A percentile compares a stretch with the other conserved stretches of the same genome.
These are phyloP conservation scores for Cyclophora punctaria DNA, from an alignment of 2,888 invertebrate genomes.

Conservation along the genomic window DNA sequence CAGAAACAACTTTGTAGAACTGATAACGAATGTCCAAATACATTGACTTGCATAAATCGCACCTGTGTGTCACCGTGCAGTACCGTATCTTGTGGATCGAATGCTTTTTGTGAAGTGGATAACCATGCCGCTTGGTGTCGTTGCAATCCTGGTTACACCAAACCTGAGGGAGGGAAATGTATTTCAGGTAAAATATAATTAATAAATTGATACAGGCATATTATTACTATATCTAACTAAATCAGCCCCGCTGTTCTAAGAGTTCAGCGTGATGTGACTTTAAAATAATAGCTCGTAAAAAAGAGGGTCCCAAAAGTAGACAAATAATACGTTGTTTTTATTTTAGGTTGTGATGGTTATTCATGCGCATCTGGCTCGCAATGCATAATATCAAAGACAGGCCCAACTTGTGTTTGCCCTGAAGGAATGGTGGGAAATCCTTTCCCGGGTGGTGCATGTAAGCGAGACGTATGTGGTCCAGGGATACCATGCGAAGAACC, in stretches of 20 bases:
- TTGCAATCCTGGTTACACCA: slow-evolving; percentile 87
- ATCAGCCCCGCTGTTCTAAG: too few species aligned
- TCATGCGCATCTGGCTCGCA: slow-evolving; percentile 88
- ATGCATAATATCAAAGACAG: slow-evolving; percentile 87
- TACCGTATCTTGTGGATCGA: slow-evolving; percentile 84
- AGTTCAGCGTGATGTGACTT: too few species aligned
- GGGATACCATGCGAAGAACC: slow-evolving; percentile 85
- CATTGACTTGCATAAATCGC: slow-evolving; percentile 84
- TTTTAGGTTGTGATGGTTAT: slow-evolving; percentile 82
- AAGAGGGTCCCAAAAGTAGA: too few species aligned
- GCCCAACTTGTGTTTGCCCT: slow-evolving; percentile 91
- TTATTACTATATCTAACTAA: too few species aligned
- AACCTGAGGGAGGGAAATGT: slow-evolving; percentile 87
- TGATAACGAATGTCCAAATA: slow-evolving; percentile 87
- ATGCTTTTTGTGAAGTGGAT: slow-evolving; percentile 91
- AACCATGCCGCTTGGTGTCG: slow-evolving; percentile 93
- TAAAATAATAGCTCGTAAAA: too few species aligned
- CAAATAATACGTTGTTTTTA: neutral
- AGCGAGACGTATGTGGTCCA: slow-evolving; percentile 86
- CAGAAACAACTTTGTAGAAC: slow-evolving; percentile 80
- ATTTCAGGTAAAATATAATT: slow-evolving; percentile 78
- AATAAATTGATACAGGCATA: too few species aligned
- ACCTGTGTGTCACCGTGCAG: slow-evolving; percentile 89
- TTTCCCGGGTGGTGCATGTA: slow-evolving; percentile 91
- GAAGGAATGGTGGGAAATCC: slow-evolving; percentile 93